Percentiles rank a stretch among this genome's conserved stretches.
Evolutionary conservation across 2,797 vertebrate species (phyloP).

Genomic region (Poeciliopsis gracilis): DNA sequence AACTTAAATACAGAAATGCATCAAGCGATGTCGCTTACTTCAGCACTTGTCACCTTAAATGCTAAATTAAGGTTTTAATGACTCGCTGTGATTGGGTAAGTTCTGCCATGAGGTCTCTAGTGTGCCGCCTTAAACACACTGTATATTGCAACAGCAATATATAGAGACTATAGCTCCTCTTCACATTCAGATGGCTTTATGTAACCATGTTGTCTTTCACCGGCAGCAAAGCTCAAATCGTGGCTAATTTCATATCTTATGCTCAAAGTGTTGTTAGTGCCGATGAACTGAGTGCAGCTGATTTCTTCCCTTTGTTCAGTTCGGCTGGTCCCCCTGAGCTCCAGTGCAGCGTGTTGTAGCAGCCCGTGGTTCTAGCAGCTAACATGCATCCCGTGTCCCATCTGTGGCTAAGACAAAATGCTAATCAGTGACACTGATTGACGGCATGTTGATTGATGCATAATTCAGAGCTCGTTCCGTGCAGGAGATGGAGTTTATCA

Average conservation of each 20-base stretch:
- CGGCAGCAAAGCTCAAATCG: background rate
- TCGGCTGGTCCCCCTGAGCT: slow-evolving; percentile 44
- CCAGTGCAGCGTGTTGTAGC: slow-evolving; percentile 28
- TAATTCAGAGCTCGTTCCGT: slow-evolving; percentile 51
- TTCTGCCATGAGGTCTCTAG: background rate
- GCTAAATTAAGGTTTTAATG: background rate
- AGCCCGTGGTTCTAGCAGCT: slow-evolving; percentile 39
- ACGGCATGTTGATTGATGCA: slow-evolving; percentile 51
- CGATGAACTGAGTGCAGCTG: slow-evolving; percentile 40
- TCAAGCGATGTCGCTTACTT: background rate
- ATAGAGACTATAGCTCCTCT: background rate
- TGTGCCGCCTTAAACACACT: background rate
- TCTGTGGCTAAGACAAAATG: slow-evolving; percentile 41
- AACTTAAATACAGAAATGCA: background rate
- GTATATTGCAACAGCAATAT: background rate
- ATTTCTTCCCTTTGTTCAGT: slow-evolving; percentile 55
- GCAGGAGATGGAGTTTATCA: slow-evolving; percentile 7
- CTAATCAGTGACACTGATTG: slow-evolving; percentile 56
- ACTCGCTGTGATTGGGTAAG: background rate
- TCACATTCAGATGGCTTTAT: background rate
- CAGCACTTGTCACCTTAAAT: background rate
- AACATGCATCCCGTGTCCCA: slow-evolving; percentile 27
- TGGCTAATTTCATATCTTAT: slow-evolving; percentile 42
- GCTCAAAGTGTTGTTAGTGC: slow-evolving; percentile 47
- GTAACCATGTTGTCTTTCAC: background rate